Conservation (phyloP, 2,113 vertebrate genomes). For the Centropus unirufus region DNA sequence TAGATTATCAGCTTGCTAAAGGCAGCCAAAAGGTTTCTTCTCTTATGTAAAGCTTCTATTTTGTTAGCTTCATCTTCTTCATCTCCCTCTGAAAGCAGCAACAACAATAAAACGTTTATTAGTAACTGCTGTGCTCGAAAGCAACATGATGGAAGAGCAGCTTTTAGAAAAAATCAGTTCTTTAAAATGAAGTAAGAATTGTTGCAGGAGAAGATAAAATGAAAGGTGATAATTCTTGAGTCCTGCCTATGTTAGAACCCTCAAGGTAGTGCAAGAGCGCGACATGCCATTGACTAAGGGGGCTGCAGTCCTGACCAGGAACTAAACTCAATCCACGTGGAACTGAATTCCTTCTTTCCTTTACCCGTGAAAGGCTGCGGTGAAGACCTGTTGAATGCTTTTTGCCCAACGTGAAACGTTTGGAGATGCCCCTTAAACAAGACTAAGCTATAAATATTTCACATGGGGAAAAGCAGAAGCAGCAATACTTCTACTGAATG, state of each 20-base stretch:
- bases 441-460: neutral
- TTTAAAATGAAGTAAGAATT: neutral
- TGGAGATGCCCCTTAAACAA: neutral
- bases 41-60: constrained; percentile 99
- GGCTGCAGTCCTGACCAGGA: neutral
- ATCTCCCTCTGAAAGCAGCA: constrained; percentile 88
- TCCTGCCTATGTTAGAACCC: neutral
- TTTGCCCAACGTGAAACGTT: neutral
- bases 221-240: neutral
- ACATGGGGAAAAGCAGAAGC: neutral
- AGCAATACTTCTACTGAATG: neutral
- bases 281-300: neutral
- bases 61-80: constrained; percentile 99
- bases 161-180: neutral
- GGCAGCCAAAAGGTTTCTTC: constrained; percentile 95
- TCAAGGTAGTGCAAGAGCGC: neutral
- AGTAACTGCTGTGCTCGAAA: neutral
- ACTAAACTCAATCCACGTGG: neutral
- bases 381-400: neutral
- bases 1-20: constrained; percentile 99
- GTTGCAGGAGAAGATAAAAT: neutral
- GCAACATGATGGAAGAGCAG: neutral
- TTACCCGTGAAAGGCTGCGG: neutral
- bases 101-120: neutral
- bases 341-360: neutral